phyloP scores from a whole-genome alignment of 2,888 invertebrate species.

The Malacosoma neustria region DNA sequence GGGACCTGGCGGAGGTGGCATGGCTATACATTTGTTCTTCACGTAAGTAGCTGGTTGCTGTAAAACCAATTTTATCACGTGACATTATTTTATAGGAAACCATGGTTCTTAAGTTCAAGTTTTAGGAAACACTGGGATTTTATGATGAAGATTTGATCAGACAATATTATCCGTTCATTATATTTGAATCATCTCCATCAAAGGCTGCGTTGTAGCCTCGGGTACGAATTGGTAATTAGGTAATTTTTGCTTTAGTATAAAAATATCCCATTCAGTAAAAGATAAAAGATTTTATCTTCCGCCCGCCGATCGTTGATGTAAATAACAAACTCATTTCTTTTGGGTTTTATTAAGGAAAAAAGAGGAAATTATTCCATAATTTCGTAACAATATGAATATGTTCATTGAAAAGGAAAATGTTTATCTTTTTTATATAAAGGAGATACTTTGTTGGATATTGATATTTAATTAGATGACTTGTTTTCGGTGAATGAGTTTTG shows the following conservation, averaged over 20 bases:
- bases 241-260: conserved; percentile 49
- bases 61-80: no score
- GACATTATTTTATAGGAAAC: no score
- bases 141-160: no score
- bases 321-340: conserved; percentile 50
- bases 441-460: background rate
- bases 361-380: conserved; percentile 19
- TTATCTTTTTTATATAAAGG: background rate
- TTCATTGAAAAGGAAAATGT: background rate
- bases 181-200: conserved; percentile 20
- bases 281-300: conserved; percentile 55
- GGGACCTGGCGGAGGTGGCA: no score
- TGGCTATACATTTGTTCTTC: no score
- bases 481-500: no score
- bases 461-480: background rate
- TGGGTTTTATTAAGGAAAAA: conserved; percentile 29
- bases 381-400: conserved; percentile 17
- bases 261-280: conserved; percentile 53
- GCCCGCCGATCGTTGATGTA: conserved; percentile 46
- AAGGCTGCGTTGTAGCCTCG: conserved; percentile 20
- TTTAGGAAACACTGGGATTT: no score
- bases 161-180: no score
- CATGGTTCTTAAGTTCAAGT: no score
- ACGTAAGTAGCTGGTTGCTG: no score
- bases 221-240: conserved; percentile 51